phyloP scores from a whole-genome alignment of 2,888 invertebrate genomes.

The Eustalomyia histrio region DNA sequence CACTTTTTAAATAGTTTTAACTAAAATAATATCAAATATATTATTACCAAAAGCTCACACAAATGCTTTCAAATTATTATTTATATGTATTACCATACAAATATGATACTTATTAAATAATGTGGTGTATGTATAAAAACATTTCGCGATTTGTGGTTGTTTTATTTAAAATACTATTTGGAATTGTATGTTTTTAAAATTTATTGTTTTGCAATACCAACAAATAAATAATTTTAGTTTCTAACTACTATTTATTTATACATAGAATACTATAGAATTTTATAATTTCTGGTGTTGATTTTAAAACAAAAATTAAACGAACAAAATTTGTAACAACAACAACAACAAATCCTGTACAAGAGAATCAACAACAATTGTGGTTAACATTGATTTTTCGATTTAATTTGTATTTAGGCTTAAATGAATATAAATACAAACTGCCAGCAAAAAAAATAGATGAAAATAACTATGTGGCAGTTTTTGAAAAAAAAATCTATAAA shows the following conservation, averaged over 20 bases:
- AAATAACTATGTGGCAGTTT: no score
- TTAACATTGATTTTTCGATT: conserved; percentile 63
- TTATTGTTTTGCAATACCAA: background rate
- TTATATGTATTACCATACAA: conserved; percentile 15
- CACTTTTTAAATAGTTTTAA: no score
- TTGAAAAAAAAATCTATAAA: no score
- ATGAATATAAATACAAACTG: background rate
- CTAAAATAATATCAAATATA: no score
- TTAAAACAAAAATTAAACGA: conserved; percentile 15
- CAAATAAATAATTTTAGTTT: background rate
- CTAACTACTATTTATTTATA: background rate
- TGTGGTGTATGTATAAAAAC: conserved; percentile 44
- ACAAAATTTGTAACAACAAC: background rate
- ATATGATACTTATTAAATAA: conserved; percentile 53
- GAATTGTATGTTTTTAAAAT: conserved; percentile 5
- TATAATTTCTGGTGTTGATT: conserved; percentile 29
- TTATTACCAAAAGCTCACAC: background rate
- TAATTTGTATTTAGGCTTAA: conserved; percentile 40
- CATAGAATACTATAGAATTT: background rate
- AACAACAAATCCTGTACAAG: background rate
- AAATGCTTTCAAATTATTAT: conserved; percentile 17
- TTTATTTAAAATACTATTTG: conserved; percentile 32
- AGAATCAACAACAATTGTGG: conserved; percentile 56
- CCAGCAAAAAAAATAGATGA: no score
- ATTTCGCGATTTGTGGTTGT: conserved; percentile 51